Conservation (phyloP, 2,888 invertebrate species). For the Hipparchia semele region DNA sequence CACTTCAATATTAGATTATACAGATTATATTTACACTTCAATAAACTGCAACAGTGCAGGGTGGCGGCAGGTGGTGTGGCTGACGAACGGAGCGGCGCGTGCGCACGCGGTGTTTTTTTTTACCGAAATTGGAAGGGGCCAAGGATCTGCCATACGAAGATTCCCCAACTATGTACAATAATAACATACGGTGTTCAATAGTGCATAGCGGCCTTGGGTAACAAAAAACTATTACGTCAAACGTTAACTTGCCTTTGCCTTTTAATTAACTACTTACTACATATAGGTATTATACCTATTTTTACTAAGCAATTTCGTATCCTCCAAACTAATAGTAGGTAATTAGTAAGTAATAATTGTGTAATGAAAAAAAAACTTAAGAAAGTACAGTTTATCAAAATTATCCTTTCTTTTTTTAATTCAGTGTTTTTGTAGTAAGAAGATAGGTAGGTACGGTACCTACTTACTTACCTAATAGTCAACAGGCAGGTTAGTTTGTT, state of each 20-base stretch:
- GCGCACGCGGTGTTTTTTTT: conserved; percentile 19
- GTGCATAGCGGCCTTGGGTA: conserved; percentile 8
- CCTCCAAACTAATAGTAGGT: no score
- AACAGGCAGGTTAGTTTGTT: no score
- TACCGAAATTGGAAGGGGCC: conserved; percentile 28
- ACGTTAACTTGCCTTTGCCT: not conserved
- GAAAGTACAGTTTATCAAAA: no score
- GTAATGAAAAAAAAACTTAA: no score
- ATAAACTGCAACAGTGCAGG: conserved; percentile 2
- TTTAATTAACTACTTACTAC: not conserved
- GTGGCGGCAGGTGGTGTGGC: conserved; percentile 43
- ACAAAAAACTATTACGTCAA: conserved; percentile 6
- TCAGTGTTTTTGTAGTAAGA: not conserved
- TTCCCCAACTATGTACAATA: not conserved
- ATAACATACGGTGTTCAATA: conserved; percentile 2
- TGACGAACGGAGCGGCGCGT: conserved; percentile 31
- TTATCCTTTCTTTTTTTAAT: no score
- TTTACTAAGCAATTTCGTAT: no score
- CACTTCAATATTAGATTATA: no score
- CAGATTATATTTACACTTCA: conserved; percentile 7
- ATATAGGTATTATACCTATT: not conserved
- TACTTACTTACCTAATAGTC: no score
- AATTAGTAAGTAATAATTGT: no score
- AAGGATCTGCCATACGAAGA: conserved; percentile 27
- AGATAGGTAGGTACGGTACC: not conserved